phyloP scores from a whole-genome alignment of 2,113 vertebrate genomes.

The Mirza zaza region DNA sequence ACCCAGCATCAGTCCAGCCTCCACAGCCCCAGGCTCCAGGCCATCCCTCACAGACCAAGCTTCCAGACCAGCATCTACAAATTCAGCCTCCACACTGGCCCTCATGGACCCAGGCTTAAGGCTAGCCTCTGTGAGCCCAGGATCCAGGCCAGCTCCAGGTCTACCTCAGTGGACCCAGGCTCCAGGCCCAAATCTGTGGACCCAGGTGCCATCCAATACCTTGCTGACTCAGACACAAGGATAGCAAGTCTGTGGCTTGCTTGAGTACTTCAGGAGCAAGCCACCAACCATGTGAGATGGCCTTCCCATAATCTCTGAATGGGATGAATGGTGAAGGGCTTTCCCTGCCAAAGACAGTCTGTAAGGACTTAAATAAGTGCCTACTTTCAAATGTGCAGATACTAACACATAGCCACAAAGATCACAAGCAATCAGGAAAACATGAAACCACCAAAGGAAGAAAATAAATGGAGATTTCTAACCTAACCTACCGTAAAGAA shows the following conservation, averaged over 20 bases:
- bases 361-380: not conserved
- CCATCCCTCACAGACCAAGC: not conserved
- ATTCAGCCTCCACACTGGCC: not conserved
- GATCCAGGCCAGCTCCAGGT: not conserved
- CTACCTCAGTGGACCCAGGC: not conserved
- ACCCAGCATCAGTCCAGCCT: too few relatives aligned
- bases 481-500: not conserved
- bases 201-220: not conserved
- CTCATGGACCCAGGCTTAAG: not conserved
- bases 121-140: not conserved
- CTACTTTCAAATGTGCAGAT: not conserved
- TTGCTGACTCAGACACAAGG: not conserved
- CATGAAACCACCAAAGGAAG: not conserved
- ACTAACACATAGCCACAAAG: not conserved
- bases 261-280: not conserved
- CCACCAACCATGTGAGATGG: not conserved
- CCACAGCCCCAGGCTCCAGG: too few relatives aligned
- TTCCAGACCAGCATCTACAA: not conserved
- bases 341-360: not conserved
- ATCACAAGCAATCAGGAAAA: not conserved
- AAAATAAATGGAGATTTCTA: not conserved
- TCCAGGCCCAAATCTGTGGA: not conserved
- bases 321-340: not conserved
- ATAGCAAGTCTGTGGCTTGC: not conserved
- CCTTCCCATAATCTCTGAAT: not conserved